These are phyloP conservation scores for Lochmaea crataegi DNA, from an alignment of 2,888 invertebrate genomes.

Conservation along the genomic window DNA sequence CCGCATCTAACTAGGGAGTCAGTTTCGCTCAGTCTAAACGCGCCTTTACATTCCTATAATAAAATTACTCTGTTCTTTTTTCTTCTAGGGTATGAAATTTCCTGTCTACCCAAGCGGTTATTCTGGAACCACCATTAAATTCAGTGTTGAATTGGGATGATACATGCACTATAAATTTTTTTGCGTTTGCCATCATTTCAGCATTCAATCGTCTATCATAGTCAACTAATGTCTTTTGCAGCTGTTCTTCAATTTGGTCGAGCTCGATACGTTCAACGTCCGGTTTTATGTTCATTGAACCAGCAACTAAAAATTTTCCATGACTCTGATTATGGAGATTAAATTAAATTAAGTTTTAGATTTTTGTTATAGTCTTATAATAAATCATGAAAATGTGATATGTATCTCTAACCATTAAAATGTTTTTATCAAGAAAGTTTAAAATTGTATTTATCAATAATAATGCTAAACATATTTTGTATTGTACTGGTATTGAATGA, in stretches of 20 bases:
- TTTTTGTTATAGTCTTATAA: neutral
- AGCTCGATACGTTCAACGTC: constrained; percentile 44
- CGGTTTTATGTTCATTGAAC: neutral
- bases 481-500: too few relatives aligned
- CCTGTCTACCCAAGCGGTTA: constrained; percentile 71
- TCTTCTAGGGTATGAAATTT: constrained; percentile 76
- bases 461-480: too few relatives aligned
- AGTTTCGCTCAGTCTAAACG: too few relatives aligned
- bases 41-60: neutral
- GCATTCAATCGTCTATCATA: constrained; percentile 54
- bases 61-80: constrained; percentile 66
- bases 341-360: neutral
- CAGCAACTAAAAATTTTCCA: constrained; percentile 24
- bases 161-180: constrained; percentile 71
- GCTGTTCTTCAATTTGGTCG: constrained; percentile 40
- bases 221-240: constrained; percentile 53
- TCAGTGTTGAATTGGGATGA: constrained; percentile 71
- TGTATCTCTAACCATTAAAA: too few relatives aligned
- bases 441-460: too few relatives aligned
- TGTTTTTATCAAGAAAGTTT: too few relatives aligned
- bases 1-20: too few relatives aligned
- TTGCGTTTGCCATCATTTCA: constrained; percentile 58
- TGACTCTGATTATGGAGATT: too few relatives aligned
- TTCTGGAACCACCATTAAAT: constrained; percentile 70
- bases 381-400: neutral